Base-by-base conservation (phyloP, 2,797 vertebrate species). In the Emydoidea blandingii region DNA sequence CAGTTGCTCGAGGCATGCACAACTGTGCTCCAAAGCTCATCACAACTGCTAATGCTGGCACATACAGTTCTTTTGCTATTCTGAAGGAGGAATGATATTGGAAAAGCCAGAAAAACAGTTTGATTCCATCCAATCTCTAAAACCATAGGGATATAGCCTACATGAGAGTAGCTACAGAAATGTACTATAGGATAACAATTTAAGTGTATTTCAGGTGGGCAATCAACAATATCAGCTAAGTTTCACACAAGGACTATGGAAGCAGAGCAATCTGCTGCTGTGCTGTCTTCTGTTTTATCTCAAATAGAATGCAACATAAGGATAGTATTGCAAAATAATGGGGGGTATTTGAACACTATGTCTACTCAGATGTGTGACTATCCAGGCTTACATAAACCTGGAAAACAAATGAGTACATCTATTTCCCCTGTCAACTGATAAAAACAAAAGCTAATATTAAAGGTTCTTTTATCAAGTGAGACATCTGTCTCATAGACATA, bases 1-100 rank as follows among this genome's bases (percentile, higher is more conserved):
- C 92, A 94, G 44, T 34, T 96, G 90, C 91, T 96, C 80, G 56
- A 97, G 93, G 82, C 87, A 95, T 37, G 80, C 59, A 95, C 92
- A 93, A 93, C 52, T 94, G 85, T 91, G 92, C 86, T 96, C 83
- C 89, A 94, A 21, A 95, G 37, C 89, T 93, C 93, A 88, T 83
- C 83, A 54, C 83, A 92, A 92, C 90, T 86, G 49, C 34, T 7
- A 93, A 47, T 65, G 56, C 87, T 97, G 92, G 95, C 90, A 96
- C 72, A 53, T 0, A 49, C 41, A 12, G 5, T 86, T 91, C 78
- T 59, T 1, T 78, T 89, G 31, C 53, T 81, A 65, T 79, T 65
- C 79, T 94, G 92, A 94, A 94, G 59, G 5, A 94, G 83, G 21
- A 91, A 85, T 47, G 18, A 29, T 74, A 83, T 3, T 59, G 49